Conservation (phyloP, 53 echinoderm and acorn worm species). For the Luidia sarsii region DNA sequence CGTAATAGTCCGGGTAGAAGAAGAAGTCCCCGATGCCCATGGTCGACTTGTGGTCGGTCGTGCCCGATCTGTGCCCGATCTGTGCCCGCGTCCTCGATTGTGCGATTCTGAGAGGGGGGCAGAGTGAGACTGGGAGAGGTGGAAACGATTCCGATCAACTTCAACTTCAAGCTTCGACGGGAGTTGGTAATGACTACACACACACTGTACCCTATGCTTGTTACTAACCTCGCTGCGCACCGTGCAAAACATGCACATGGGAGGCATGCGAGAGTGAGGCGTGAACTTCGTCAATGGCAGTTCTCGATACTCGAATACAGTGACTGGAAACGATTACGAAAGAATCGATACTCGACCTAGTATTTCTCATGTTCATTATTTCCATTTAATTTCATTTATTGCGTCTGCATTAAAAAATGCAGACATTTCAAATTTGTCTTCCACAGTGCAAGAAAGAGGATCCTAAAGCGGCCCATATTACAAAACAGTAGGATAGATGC, state of each 20-base stretch:
- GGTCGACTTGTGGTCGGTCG: conserved; percentile 1
- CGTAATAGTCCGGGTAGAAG: conserved; percentile 59
- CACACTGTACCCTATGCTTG: neutral
- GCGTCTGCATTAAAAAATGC: neutral
- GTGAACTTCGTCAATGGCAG: conserved; percentile 26
- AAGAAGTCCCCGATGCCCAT: conserved; percentile 23
- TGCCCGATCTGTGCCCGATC: neutral
- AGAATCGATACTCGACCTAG: neutral
- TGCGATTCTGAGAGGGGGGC: no score
- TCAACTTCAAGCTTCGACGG: neutral
- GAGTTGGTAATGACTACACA: neutral
- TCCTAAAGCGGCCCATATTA: no score
- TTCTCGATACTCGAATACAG: neutral
- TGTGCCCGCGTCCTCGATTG: no score
- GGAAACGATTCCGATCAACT: neutral
- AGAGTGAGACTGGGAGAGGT: no score
- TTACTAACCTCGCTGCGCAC: neutral
- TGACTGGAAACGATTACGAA: neutral
- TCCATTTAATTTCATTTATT: neutral
- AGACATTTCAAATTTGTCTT: neutral
- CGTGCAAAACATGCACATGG: neutral
- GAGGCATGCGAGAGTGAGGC: conserved; percentile 24
- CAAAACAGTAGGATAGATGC: no score
- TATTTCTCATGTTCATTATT: neutral
- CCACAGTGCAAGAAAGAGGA: no score